phyloP scores from a whole-genome alignment of 2,113 vertebrate species.

The Erpornis zantholeuca region DNA sequence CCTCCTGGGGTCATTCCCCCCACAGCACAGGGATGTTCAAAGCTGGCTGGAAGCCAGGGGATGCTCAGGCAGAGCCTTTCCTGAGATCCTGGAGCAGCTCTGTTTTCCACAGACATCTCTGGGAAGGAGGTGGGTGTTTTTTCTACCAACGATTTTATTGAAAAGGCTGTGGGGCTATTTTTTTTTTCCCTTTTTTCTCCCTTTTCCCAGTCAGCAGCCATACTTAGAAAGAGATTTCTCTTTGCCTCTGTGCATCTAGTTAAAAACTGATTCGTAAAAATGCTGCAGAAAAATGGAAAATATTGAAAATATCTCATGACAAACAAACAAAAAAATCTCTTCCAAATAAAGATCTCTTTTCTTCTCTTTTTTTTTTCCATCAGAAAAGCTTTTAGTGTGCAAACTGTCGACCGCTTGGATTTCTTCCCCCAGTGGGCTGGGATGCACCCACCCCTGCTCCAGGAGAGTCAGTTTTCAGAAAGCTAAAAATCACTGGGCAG shows the following conservation, averaged over 20 bases:
- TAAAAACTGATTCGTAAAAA: slow-evolving; percentile 59
- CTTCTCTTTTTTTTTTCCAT: not conserved
- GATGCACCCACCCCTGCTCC: not conserved
- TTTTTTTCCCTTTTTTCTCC: not conserved
- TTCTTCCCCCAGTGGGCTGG: not conserved
- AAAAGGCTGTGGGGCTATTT: slow-evolving; percentile 7
- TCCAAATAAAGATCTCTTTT: slow-evolving; percentile 39
- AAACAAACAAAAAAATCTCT: slow-evolving; percentile 1
- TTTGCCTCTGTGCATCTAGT: not conserved
- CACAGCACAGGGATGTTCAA: not conserved
- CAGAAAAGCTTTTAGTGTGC: slow-evolving; percentile 60
- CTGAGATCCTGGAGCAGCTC: not conserved
- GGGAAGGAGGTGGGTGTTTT: slow-evolving; percentile 8
- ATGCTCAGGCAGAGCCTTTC: not conserved
- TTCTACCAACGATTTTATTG: slow-evolving; percentile 39
- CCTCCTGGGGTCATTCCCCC: not conserved
- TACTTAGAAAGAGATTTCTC: slow-evolving; percentile 1
- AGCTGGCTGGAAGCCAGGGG: not conserved
- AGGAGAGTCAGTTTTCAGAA: not conserved
- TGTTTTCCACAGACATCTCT: not conserved
- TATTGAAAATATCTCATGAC: slow-evolving; percentile 41
- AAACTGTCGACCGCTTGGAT: slow-evolving; percentile 23
- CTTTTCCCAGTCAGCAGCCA: not conserved
- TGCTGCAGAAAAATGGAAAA: slow-evolving; percentile 53
- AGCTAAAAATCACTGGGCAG: slow-evolving; percentile 19